Conservation (phyloP, 2,797 vertebrate species). For the Gobio occitaniae region DNA sequence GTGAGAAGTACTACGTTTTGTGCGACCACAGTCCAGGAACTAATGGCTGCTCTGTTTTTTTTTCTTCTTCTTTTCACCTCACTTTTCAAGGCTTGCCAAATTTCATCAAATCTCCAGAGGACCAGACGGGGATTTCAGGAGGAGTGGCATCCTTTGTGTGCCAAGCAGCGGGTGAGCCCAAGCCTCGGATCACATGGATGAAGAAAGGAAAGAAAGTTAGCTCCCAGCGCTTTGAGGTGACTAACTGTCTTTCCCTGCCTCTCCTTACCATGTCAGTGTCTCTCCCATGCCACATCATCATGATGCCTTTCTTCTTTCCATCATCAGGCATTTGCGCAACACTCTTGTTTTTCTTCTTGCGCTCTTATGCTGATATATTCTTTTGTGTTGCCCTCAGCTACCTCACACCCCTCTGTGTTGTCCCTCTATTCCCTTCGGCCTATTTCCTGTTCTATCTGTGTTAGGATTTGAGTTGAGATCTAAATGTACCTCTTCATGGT, state of each 20-base stretch:
- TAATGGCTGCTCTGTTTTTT: constrained; percentile 45
- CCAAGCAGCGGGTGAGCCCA: constrained; percentile 94
- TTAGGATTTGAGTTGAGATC: constrained; percentile 58
- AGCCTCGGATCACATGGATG: constrained; percentile 98
- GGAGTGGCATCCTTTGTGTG: constrained; percentile 98
- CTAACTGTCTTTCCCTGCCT: constrained; percentile 8
- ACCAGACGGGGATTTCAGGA: constrained; percentile 97
- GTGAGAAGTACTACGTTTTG: constrained; percentile 28
- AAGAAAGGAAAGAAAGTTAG: constrained; percentile 99
- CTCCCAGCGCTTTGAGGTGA: constrained; percentile 96
- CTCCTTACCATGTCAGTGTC: neutral
- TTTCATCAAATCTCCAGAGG: constrained; percentile 94
- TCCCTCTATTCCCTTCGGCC: neutral
- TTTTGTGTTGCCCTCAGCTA: constrained; percentile 3
- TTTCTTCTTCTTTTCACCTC: constrained; percentile 16
- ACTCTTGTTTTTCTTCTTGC: neutral
- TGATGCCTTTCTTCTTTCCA: constrained; percentile 17
- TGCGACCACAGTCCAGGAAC: constrained; percentile 24
- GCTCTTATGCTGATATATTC: neutral
- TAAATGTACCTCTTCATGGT: neutral
- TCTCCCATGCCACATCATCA: constrained; percentile 11
- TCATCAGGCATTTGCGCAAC: constrained; percentile 6
- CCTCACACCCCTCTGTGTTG: neutral
- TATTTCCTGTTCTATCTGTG: constrained; percentile 19
- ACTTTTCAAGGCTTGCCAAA: constrained; percentile 84